Base-by-base conservation (phyloP, 2,797 vertebrate genomes). In the Oreortyx pictus region DNA sequence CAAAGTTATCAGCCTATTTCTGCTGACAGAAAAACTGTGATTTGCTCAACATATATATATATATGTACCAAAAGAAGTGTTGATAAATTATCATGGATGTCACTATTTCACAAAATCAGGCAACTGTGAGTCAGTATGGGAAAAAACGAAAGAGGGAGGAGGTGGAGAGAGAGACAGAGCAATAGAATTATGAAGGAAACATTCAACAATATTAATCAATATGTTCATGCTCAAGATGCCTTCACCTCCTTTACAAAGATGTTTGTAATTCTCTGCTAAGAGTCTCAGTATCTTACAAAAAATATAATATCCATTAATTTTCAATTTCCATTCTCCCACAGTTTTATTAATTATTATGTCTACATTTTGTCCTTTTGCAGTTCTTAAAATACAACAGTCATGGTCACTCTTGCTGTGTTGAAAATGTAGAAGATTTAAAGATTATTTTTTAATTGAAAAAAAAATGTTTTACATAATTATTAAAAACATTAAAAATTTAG, bases 221-320 rank as follows among this genome's bases (percentile, higher is more conserved):
- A 60, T 16, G 2, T 49, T 43, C 2, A 46, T 11, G 43, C 5
- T 39, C 6, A 0, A 62, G 14, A 52, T 56, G 31, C 4, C 19
- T 62, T 81, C 7, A 33, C 2, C 6, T 44, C 3, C 16, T 43
- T 9, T 15, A 54, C 10, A 17, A 70, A 17, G 20, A 20, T 37
- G 3, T 71, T 49, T 57, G 7, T 41, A 74, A 7, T 49, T 71
- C 7, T 74, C 6, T 67, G 1, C 9, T n/a, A 27, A 75, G 27
- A 81, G 74, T 54, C 6, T 2, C 0, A 33, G 3, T 50, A 57
- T 57, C 49, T 78, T 64, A 15, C 7, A 57, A 59, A 52, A 93
- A 82, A 57, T 16, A 5, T 11, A 2, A 31, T 13, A 23, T 0
- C 2, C 1, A 9, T 37, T 49, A 29, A 1, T 17, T 18, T 71